Percentiles rank a stretch among this genome's conserved stretches.
Evolutionary conservation across 2,888 invertebrate species (phyloP).

Genomic region (Synergus japonicus): DNA sequence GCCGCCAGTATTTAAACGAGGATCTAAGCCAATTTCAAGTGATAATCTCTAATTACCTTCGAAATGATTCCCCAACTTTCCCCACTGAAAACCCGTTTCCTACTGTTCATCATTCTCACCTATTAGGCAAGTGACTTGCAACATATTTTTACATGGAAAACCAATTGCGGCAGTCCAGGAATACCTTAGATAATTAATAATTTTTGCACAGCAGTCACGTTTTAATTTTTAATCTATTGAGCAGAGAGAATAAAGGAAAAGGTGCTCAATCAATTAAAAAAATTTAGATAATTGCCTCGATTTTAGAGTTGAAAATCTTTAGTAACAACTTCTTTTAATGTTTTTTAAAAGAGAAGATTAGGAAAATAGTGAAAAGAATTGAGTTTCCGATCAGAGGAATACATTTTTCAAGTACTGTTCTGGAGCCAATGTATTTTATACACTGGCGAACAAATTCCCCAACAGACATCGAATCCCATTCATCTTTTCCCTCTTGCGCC

Average conservation of each 20-base stretch:
- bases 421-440: conserved; percentile 6
- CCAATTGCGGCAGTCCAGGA: conserved; percentile 21
- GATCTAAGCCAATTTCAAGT: conserved; percentile 33
- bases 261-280: not conserved
- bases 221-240: not conserved
- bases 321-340: too few relatives aligned
- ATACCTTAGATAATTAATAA: conserved; percentile 14
- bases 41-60: conserved; percentile 34
- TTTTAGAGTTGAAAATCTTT: too few relatives aligned
- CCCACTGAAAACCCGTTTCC: not conserved
- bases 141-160: conserved; percentile 26
- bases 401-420: conserved; percentile 6
- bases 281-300: too few relatives aligned
- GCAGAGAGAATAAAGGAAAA: not conserved
- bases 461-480: conserved; percentile 35
- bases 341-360: too few relatives aligned
- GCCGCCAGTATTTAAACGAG: conserved; percentile 24
- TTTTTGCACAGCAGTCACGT: not conserved
- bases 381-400: not conserved
- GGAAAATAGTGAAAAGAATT: not conserved
- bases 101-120: conserved; percentile 2
- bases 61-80: conserved; percentile 23
- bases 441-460: conserved; percentile 24
- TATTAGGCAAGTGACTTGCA: conserved; percentile 37
- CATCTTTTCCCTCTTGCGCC: conserved; percentile 6